Percentiles rank a stretch among this genome's conserved stretches.
Conservation (phyloP, 1,140 invertebrate species). For the Lordiphosa clarofinis region DNA sequence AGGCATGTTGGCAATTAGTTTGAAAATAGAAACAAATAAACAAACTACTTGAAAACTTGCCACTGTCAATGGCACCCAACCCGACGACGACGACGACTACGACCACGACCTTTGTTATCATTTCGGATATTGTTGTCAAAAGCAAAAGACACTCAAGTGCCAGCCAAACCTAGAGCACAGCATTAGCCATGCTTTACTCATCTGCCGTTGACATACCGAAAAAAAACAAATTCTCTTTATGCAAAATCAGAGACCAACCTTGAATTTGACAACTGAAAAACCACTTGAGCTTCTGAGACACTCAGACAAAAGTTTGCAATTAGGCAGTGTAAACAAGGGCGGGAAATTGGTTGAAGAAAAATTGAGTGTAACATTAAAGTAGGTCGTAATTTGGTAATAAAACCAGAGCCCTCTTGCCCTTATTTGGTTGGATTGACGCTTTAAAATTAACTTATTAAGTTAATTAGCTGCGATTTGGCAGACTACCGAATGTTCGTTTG, state of each 20-base stretch:
- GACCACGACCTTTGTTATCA: slow-evolving; percentile 31
- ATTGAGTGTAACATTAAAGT: not conserved
- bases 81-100: not conserved
- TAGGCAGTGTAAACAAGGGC: slow-evolving; percentile 36
- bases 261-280: slow-evolving; percentile 30
- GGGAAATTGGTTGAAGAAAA: not conserved
- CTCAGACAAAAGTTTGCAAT: slow-evolving; percentile 41
- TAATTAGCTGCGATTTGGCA: slow-evolving; percentile 47
- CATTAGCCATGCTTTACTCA: slow-evolving; percentile 24
- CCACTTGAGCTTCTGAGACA: slow-evolving; percentile 25
- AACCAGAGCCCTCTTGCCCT: slow-evolving; percentile 7
- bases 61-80: slow-evolving; percentile 7
- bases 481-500: slow-evolving; percentile 18
- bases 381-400: slow-evolving; percentile 5
- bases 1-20: slow-evolving; percentile 26
- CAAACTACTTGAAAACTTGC: slow-evolving; percentile 32
- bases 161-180: slow-evolving; percentile 9
- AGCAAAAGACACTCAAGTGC: slow-evolving; percentile 35
- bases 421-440: slow-evolving; percentile 15
- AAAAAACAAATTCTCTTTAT: slow-evolving; percentile 18
- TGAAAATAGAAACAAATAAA: slow-evolving; percentile 6
- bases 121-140: slow-evolving; percentile 35
- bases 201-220: slow-evolving; percentile 29
- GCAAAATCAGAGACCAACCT: slow-evolving; percentile 31
- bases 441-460: slow-evolving; percentile 53